Conservation (phyloP, 2,797 vertebrate species). For the Serranus cabrilla region DNA sequence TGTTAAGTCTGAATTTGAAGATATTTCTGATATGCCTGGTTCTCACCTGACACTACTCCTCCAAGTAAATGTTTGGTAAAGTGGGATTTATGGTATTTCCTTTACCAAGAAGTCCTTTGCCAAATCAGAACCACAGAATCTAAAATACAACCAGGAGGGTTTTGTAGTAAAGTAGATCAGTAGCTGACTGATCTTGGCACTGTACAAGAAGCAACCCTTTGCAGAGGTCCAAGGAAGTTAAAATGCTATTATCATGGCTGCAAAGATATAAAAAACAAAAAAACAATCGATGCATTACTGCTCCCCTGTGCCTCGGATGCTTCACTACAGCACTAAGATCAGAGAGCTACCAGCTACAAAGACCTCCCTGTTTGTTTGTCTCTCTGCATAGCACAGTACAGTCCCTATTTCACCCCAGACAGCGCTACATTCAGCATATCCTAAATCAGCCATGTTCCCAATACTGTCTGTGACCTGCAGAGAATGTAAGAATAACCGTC, state of each 20-base stretch:
- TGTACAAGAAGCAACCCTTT: not conserved
- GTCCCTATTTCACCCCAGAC: slow-evolving; percentile 15
- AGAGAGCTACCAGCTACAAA: slow-evolving; percentile 50
- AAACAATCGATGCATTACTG: slow-evolving; percentile 26
- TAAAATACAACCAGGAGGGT: not conserved
- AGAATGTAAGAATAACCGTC: not conserved
- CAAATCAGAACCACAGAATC: slow-evolving; percentile 3
- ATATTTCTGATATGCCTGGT: not conserved
- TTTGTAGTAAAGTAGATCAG: not conserved
- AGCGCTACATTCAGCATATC: not conserved
- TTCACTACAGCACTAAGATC: slow-evolving; percentile 21
- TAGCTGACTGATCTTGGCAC: slow-evolving; percentile 8
- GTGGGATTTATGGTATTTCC: not conserved
- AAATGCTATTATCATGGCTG: slow-evolving; percentile 27
- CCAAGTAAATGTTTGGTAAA: slow-evolving; percentile 9
- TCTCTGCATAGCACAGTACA: slow-evolving; percentile 26
- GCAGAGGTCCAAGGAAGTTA: slow-evolving; percentile 24
- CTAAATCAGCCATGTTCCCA: slow-evolving; percentile 5
- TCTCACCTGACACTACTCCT: slow-evolving; percentile 17
- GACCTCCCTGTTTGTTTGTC: slow-evolving; percentile 45
- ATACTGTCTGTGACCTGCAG: not conserved
- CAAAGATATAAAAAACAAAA: slow-evolving; percentile 3
- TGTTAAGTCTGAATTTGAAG: not conserved
- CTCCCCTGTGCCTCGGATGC: slow-evolving; percentile 34
- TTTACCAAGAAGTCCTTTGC: slow-evolving; percentile 4